Percentiles rank a stretch among this genome's conserved stretches.
These are phyloP conservation scores for Drosophila nannoptera DNA, from an alignment of 1,140 invertebrate genomes.

Conservation along the genomic window DNA sequence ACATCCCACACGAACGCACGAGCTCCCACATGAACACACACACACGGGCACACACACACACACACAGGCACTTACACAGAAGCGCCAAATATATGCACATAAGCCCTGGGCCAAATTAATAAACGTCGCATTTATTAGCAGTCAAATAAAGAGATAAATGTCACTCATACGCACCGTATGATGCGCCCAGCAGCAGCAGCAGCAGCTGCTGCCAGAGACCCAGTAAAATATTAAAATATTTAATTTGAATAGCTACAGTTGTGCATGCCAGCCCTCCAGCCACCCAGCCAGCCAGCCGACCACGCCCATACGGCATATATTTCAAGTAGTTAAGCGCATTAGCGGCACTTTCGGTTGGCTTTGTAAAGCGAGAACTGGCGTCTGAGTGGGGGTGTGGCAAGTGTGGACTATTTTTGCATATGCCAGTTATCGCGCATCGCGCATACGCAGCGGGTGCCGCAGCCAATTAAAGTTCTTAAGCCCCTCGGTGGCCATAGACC, in stretches of 20 bases:
- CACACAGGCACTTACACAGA: background rate
- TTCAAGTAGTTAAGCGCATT: slow-evolving; percentile 78
- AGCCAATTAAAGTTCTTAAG: slow-evolving; percentile 76
- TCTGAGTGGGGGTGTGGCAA: slow-evolving; percentile 6
- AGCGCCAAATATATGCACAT: slow-evolving; percentile 16
- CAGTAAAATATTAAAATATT: slow-evolving; percentile 66
- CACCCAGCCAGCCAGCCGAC: slow-evolving; percentile 24
- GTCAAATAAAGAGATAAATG: slow-evolving; percentile 76
- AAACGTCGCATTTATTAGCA: slow-evolving; percentile 75
- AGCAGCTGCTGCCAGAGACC: slow-evolving; percentile 44
- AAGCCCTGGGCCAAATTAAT: slow-evolving; percentile 59
- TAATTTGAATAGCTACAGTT: slow-evolving; percentile 51
- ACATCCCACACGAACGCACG: slow-evolving; percentile 26
- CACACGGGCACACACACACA: slow-evolving; percentile 15
- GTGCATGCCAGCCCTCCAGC: slow-evolving; percentile 22
- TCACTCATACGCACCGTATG: slow-evolving; percentile 66
- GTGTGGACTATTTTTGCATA: slow-evolving; percentile 47
- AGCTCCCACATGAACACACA: no score
- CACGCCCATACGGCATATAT: slow-evolving; percentile 53
- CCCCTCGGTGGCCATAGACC: slow-evolving; percentile 23
- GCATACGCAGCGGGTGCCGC: slow-evolving; percentile 72
- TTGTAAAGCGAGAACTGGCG: slow-evolving; percentile 24
- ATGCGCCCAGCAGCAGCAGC: slow-evolving; percentile 42
- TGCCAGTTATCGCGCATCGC: slow-evolving; percentile 63
- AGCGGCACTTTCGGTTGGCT: slow-evolving; percentile 72